These are phyloP conservation scores for Drosophila pandora DNA, from an alignment of 1,140 invertebrate species.

Conservation along the genomic window DNA sequence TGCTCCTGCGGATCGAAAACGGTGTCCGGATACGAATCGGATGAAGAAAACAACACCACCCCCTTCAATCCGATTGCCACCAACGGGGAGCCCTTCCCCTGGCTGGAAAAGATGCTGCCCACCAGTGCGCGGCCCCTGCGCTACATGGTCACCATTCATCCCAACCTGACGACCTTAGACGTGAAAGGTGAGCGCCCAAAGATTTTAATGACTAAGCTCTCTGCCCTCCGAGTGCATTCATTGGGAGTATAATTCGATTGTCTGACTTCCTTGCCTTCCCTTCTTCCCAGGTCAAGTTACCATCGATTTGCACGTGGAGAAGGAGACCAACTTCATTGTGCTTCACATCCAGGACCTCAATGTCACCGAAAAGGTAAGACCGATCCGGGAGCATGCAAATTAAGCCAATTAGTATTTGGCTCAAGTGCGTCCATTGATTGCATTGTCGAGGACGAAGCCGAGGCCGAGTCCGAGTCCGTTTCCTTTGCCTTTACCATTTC, in stretches of 20 bases:
- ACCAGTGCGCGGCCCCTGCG: slow-evolving; percentile 90
- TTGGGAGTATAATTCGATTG: slow-evolving; percentile 44
- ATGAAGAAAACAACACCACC: slow-evolving; percentile 86
- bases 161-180: slow-evolving; percentile 95
- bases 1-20: slow-evolving; percentile 89
- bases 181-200: slow-evolving; percentile 88
- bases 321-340: slow-evolving; percentile 94
- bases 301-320: slow-evolving; percentile 92
- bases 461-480: neutral
- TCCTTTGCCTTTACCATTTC: slow-evolving; percentile 1
- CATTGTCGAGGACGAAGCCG: neutral
- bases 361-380: slow-evolving; percentile 90
- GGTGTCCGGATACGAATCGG: slow-evolving; percentile 86
- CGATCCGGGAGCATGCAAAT: slow-evolving; percentile 27
- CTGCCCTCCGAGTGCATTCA: neutral
- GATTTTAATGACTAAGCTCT: neutral
- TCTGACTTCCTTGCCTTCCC: slow-evolving; percentile 20
- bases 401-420: slow-evolving; percentile 36
- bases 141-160: slow-evolving; percentile 96
- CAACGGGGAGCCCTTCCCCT: slow-evolving; percentile 93
- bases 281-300: slow-evolving; percentile 90
- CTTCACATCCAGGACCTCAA: slow-evolving; percentile 95
- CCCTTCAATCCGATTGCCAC: slow-evolving; percentile 89
- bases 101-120: slow-evolving; percentile 94
- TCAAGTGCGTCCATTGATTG: slow-evolving; percentile 49